Percentiles rank a stretch among this genome's conserved stretches.
phyloP scores from a whole-genome alignment of 1,140 invertebrate genomes.

The Zeugodacus cucurbitae region DNA sequence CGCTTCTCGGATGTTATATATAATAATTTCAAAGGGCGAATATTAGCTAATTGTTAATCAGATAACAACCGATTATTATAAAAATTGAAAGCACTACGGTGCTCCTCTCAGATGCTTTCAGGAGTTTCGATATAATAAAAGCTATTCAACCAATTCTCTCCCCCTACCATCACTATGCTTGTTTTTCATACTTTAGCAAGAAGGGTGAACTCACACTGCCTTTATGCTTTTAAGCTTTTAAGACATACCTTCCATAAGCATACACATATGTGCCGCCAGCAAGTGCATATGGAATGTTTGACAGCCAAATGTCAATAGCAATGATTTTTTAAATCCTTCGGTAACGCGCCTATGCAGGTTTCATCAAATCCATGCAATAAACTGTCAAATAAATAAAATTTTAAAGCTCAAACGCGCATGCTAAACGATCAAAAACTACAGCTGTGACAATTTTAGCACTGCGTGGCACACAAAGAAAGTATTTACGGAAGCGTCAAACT shows the following conservation, averaged over 20 bases:
- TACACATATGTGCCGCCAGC: neutral
- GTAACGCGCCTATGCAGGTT: neutral
- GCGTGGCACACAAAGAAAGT: neutral
- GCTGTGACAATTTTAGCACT: constrained; percentile 27
- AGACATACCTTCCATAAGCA: neutral
- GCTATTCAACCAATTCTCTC: no score
- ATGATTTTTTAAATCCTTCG: constrained; percentile 12
- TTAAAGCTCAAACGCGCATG: neutral
- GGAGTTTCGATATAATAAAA: no score
- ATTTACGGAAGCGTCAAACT: constrained; percentile 38
- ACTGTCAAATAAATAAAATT: constrained; percentile 25
- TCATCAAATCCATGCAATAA: neutral
- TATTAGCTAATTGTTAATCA: no score
- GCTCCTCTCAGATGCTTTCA: no score
- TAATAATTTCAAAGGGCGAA: no score
- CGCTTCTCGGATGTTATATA: no score
- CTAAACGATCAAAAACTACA: neutral
- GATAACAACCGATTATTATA: no score
- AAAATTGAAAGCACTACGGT: no score
- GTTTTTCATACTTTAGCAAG: no score
- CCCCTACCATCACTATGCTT: no score
- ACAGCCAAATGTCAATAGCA: constrained; percentile 19
- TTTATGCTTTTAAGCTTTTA: no score
- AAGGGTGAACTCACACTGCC: no score
- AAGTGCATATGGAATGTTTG: neutral